Base-by-base conservation (phyloP, 2,888 invertebrate species). In the Apodemia zela region DNA sequence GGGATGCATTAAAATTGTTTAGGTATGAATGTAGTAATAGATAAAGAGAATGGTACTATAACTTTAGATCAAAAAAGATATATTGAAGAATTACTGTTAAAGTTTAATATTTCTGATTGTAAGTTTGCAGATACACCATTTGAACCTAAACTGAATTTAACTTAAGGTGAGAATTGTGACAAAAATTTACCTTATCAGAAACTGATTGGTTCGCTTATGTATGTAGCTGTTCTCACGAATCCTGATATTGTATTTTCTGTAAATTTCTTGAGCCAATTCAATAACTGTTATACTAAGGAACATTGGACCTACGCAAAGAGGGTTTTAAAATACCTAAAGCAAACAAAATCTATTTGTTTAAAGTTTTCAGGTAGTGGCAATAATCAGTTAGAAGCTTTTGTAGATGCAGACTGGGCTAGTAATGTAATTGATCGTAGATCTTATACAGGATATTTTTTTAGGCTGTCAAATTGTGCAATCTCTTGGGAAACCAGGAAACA, bases 401-500 rank as follows among this genome's bases (percentile, higher is more conserved):
- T 67, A 47, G 75, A 76, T 62, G 67, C 73, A n/a, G 73, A 74
- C 57, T 73, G 66, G 64, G 75, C 70, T 10, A 68, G 69, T 17
- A 72, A 75, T 60, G 45, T 59, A 13, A 65, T 66, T n/a, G 68
- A 72, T 11, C 60, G 76, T 61, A 71, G 67, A 60, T 75, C 75
- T 7, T 70, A 69, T 7, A 71, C 72, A 15, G 77, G 75, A 0
- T 73, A 69, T 63, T 63, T 73, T 6, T 75, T 73, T 59, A 71
- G 62, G 11, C 59, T 69, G 29, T 65, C 67, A 65, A 70, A 71
- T 61, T 73, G 72, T 51, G 64, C 70, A 60, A 68, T 78, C 15
- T 68, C 69, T 25, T 78, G 80, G 80, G 65, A 66, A 42, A 72
- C 72, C 64, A 68, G 71, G 68, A 67, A 61, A 17, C 69, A 42